Conservation (phyloP, 2,113 vertebrate species). For the Lethenteron camtschaticum region DNA sequence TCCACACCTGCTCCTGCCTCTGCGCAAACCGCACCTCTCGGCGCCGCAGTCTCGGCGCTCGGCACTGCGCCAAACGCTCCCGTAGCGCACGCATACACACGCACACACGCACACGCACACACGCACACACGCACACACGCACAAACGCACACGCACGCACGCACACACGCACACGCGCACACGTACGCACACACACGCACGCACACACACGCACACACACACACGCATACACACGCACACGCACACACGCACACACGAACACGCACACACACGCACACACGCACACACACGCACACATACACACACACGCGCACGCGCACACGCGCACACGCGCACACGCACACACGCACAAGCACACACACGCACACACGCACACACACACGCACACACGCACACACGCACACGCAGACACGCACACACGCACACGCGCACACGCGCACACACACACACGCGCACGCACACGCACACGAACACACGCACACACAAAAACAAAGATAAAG, state of each 20-base stretch:
- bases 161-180: background rate
- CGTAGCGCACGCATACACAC: background rate
- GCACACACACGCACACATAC: background rate
- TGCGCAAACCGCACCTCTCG: too few species aligned
- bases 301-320: background rate
- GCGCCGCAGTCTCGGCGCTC: too few species aligned
- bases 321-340: background rate
- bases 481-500: background rate
- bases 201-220: background rate
- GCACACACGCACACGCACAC: background rate
- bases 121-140: background rate
- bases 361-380: background rate
- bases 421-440: background rate
- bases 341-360: background rate
- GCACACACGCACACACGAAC: background rate
- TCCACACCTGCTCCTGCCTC: too few species aligned
- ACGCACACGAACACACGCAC: too few species aligned
- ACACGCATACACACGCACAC: background rate
- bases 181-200: background rate
- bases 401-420: background rate
- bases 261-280: background rate
- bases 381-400: background rate
- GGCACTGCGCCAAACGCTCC: background rate
- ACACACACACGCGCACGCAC: background rate
- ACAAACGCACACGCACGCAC: background rate